Percentiles rank a stretch among this genome's conserved stretches.
Conservation (phyloP, 2,113 vertebrate species). For the Chitala chitala region DNA sequence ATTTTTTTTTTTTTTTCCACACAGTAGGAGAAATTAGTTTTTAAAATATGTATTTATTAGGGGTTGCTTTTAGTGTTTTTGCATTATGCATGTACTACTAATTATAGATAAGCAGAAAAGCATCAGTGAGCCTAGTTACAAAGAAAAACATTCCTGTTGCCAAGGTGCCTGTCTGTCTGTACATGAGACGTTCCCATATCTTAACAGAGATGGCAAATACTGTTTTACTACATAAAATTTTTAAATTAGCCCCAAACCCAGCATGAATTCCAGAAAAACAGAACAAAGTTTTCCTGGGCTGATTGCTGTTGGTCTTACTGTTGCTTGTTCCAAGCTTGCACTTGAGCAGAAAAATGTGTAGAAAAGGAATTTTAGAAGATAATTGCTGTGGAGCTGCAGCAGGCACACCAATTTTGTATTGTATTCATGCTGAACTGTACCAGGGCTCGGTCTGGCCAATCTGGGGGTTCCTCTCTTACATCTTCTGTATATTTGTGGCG, state of each 20-base stretch:
- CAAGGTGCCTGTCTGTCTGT: slow-evolving; percentile 69
- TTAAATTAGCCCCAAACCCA: slow-evolving; percentile 65
- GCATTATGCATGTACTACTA: too few relatives aligned
- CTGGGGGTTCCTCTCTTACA: slow-evolving; percentile 44
- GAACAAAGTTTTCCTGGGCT: slow-evolving; percentile 68
- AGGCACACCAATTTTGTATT: slow-evolving; percentile 59
- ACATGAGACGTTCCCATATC: slow-evolving; percentile 27
- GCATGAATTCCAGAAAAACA: slow-evolving; percentile 65
- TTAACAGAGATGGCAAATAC: slow-evolving; percentile 63
- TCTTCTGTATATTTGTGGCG: slow-evolving; percentile 57
- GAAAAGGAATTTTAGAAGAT: slow-evolving; percentile 58
- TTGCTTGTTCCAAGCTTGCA: slow-evolving; percentile 61
- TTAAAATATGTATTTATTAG: too few relatives aligned
- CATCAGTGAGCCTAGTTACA: too few relatives aligned
- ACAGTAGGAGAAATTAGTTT: too few relatives aligned
- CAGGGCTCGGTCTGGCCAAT: slow-evolving; percentile 39
- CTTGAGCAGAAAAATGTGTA: slow-evolving; percentile 53
- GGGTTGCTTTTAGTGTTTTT: too few relatives aligned
- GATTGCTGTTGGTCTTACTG: slow-evolving; percentile 67
- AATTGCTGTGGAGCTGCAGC: slow-evolving; percentile 61
- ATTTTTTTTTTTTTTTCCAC: too few relatives aligned
- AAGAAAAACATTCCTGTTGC: slow-evolving; percentile 59
- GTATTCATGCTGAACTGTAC: slow-evolving; percentile 53
- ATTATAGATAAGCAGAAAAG: too few relatives aligned
- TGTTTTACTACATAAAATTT: slow-evolving; percentile 55